Evolutionary conservation across 2,888 invertebrate genomes (phyloP), one percentile per base, ranked within the genome.

Genomic region (Micoletzkya japonica): DNA sequence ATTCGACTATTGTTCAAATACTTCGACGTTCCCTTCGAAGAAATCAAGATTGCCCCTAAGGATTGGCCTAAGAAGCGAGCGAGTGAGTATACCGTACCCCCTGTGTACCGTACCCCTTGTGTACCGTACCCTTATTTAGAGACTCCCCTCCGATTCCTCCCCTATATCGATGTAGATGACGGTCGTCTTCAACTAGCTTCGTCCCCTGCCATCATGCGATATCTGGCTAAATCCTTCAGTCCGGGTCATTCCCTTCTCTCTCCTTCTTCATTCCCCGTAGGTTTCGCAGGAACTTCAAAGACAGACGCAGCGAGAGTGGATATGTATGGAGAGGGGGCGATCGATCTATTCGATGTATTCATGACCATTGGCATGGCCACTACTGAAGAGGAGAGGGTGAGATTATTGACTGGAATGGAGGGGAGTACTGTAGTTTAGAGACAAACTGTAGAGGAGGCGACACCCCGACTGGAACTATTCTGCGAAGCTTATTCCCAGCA

Each of bases 21-120:
- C 49, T 67, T 68, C 67, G 49, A 57, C 49, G 50, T 71, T 4
- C 50, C 59, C 20, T 71, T 61, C 49, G 67, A 71, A 36, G 71
- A 71, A 44, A 56, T 66, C 20, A 44, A 68, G 26, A 58, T 71
- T 14, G 52, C 36, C 54, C 39, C 61, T 7, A 61, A 71, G 37
- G 71, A 71, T 34, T 71, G 71, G 71, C 71, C 71, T 1, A 20
- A 28, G 6, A 49, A 58, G n/a, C 67, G 61, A 56, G 61, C 39
- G 44, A 68, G 71, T 71, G 24, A 57, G 71, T 66, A 14, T 17
- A 59, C 14, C n/a, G 56, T 20, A 56, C 17, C 24, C 24, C 28
- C 7, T 56, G 7, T 56, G 3, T 44, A 34, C 10, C 34, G 58
- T 34, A 20, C 30, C 56, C 30, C 24, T 56, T 30, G 30, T 30